Evolutionary conservation across 2,888 invertebrate genomes (phyloP).

Genomic region (Lithosia quadra): DNA sequence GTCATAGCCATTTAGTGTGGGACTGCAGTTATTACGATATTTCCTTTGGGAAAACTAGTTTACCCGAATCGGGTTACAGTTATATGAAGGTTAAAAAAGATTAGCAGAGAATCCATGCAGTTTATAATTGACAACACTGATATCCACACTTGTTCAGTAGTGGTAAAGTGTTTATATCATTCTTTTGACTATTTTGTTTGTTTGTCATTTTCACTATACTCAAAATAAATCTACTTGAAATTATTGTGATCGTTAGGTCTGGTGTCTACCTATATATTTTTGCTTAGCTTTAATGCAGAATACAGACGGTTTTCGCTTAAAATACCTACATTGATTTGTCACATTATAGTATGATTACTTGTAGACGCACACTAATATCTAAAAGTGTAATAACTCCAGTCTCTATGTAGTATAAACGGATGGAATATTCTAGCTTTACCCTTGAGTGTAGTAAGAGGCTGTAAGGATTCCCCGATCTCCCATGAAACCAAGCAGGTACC

Average conservation of each 20-base stretch:
- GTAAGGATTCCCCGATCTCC: conserved; percentile 23
- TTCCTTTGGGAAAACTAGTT: background rate
- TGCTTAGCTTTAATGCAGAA: background rate
- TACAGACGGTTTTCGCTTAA: background rate
- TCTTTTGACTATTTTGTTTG: background rate
- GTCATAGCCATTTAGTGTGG: background rate
- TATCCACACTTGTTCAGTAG: background rate
- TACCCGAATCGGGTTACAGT: background rate
- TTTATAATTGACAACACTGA: background rate
- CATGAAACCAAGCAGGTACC: conserved; percentile 16
- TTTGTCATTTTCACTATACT: background rate
- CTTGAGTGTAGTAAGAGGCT: conserved; percentile 11
- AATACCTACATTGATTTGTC: background rate
- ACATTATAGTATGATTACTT: background rate
- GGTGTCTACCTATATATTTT: background rate
- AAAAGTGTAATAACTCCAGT: background rate
- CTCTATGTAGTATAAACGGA: background rate
- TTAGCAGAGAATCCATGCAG: background rate
- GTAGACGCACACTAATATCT: background rate
- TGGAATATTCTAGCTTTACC: conserved; percentile 6
- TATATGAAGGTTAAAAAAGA: background rate
- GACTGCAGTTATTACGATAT: background rate
- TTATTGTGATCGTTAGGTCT: background rate
- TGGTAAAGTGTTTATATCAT: background rate
- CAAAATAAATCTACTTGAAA: background rate